Percentiles rank a stretch among this genome's conserved stretches.
Conservation (phyloP, 2,888 invertebrate genomes). For the Apocheima hispidaria region DNA sequence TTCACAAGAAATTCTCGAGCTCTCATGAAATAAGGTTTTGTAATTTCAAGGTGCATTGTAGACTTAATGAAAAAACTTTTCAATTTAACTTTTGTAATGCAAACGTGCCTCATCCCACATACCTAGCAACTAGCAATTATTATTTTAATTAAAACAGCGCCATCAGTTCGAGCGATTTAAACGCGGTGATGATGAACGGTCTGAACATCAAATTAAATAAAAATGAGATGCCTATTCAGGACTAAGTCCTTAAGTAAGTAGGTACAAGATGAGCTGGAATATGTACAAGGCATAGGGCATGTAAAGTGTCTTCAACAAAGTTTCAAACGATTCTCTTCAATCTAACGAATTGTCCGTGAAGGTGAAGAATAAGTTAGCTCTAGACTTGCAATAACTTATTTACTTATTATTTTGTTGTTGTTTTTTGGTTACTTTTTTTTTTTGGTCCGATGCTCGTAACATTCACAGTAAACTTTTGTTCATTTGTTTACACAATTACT, state of each 20-base stretch:
- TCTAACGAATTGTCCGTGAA: neutral
- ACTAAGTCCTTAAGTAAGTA: too few relatives aligned
- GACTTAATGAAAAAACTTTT: slow-evolving; percentile 43
- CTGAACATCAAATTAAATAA: neutral
- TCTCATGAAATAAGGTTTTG: slow-evolving; percentile 22
- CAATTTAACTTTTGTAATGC: slow-evolving; percentile 38
- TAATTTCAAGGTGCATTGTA: slow-evolving; percentile 39
- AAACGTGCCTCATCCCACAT: slow-evolving; percentile 10
- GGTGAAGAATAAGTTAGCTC: neutral
- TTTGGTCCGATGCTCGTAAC: neutral
- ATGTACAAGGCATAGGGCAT: too few relatives aligned
- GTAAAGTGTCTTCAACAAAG: too few relatives aligned
- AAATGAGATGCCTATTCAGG: too few relatives aligned
- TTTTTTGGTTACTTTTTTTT: too few relatives aligned
- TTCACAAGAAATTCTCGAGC: slow-evolving; percentile 14
- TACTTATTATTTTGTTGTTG: too few relatives aligned
- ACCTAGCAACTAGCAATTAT: slow-evolving; percentile 15
- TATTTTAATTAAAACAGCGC: slow-evolving; percentile 17
- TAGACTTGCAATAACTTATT: neutral
- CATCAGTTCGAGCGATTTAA: neutral
- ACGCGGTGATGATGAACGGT: neutral
- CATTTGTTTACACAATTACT: neutral
- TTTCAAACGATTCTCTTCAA: neutral
- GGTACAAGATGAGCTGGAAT: too few relatives aligned
- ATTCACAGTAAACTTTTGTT: neutral